Base-by-base conservation (phyloP, 2,888 invertebrate genomes). In the Scotopteryx bipunctaria region DNA sequence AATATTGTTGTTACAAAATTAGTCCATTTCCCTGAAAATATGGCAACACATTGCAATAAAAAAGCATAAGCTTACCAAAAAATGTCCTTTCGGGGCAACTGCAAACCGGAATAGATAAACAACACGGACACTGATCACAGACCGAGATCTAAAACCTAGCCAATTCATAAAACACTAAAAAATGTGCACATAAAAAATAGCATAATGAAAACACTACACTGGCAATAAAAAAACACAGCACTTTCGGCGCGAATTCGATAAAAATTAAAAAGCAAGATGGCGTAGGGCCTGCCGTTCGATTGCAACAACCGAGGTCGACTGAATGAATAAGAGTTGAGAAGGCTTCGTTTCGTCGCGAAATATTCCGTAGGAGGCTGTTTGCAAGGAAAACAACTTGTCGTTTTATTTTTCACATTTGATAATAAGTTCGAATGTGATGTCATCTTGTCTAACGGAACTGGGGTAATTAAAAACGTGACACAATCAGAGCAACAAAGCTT, bases 271-370 rank as follows among this genome's bases (percentile, higher is more conserved):
- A 55, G 58, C 49, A 81, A 81, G 69, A 81, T 78, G 81, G 81
- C 83, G 78, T 61, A 66, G 61, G 55, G 63, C 9, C 45, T 73
- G 80, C 77, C 71, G 79, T 81, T 72, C 81, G 75, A 69, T 73
- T 61, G 66, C 66, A 56, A 68, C 70, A 75, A 56, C 56, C 86
- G 88, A 88, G 89, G 89, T 86, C 88, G 88, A 89, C 88, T 88
- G 82, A 82, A 75, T 70, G 75, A 73, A n/a, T n/a, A n/a, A n/a
- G 76, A 78, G 76, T 78, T 78, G 76, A 79, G 75, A 76, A 78
- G 83, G 78, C 78, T 80, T 76, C 69, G 68, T 68, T 80, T 76
- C 69, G 68, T 68, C 56, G 76, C 76, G 55, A 71, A 71, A 72
- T 68, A 35, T 43, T 45, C 42, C 73, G 75, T 77, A 80, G 79